A percentile compares a stretch with the other conserved stretches of the same genome.
These are phyloP conservation scores for Leptobrachium ailaonicum DNA, from an alignment of 2,113 vertebrate species.

Conservation along the genomic window DNA sequence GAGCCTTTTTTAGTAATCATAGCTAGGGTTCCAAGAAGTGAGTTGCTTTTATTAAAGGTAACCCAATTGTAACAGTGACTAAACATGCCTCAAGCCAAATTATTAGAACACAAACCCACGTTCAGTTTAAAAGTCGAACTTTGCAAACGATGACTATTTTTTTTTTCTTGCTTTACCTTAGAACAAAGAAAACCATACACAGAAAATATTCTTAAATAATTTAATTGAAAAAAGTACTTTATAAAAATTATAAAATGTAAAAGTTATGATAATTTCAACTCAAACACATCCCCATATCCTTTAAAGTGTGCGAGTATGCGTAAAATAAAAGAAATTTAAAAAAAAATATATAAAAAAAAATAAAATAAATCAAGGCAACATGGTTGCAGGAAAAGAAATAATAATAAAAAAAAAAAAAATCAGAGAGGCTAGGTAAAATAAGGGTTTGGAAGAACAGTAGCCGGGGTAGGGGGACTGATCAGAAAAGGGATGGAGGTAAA, in stretches of 20 bases:
- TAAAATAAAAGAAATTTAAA: slow-evolving; percentile 14
- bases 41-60: too few relatives aligned
- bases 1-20: too few relatives aligned
- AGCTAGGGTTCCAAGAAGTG: too few relatives aligned
- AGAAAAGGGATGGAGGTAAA: not conserved
- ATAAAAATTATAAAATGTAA: slow-evolving; percentile 86
- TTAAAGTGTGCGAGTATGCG: slow-evolving; percentile 25
- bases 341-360: not conserved
- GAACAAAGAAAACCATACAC: too few relatives aligned
- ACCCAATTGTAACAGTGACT: too few relatives aligned
- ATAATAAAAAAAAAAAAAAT: not conserved
- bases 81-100: too few relatives aligned
- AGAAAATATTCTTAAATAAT: slow-evolving; percentile 83
- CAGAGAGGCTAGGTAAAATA: slow-evolving; percentile 1
- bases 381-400: slow-evolving; percentile 18
- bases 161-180: too few relatives aligned
- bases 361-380: not conserved
- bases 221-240: slow-evolving; percentile 87
- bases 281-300: slow-evolving; percentile 26
- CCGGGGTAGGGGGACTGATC: not conserved
- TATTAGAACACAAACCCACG: too few relatives aligned
- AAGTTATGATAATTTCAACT: slow-evolving; percentile 35
- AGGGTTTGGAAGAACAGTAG: not conserved
- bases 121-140: too few relatives aligned
- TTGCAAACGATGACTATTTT: too few relatives aligned